Evolutionary conservation across 1,140 invertebrate genomes (phyloP), one percentile per base, ranked within the genome.

Genomic region (Akabosia matsudoensis): DNA sequence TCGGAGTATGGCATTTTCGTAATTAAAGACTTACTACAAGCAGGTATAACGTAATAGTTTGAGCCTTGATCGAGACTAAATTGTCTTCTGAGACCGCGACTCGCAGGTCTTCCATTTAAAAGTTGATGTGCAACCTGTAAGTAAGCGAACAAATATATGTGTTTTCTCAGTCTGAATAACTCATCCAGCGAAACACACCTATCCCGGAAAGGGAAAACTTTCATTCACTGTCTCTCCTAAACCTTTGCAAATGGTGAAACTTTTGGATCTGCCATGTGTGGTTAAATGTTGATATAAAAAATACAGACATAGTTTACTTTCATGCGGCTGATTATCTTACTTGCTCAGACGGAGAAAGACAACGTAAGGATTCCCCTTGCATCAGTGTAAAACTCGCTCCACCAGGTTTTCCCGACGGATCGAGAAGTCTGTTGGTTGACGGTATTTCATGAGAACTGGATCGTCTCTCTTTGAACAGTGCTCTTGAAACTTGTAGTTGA

Each of bases 61-160:
- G 79, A 72, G 18, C 74, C 54, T 74, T 81, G 80, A 61, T 81
- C 80, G 1, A 81, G 73, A 74, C 76, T 79, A 45, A 81, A 78
- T 74, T 81, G 80, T 24, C 80, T 76, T 26, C 80, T 76, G 4
- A 81, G 76, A 1, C 80, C 80, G 54, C 74, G 76, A 2, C 70
- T 33, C 4, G 75, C 75, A 4, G 80, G 80, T 51, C 76, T 56
- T 24, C 80, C 80, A 67, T 79, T 81, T 30, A 81, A 70, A 14
- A 81, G 73, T 70, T 81, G 80, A 76, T 81, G 78, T 1, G 80
- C 80, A 13, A 81, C 78, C 80, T 81, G 37, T 13, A 64, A 24
- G n/a, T 54, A 76, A 56, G 24, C 13, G 22, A 56, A 56, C 24
- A 45, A 45, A 45, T 10, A 45, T 45, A 45, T 7, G n/a, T n/a